Conservation (phyloP, 2,113 vertebrate species). For the Aptenodytes patagonicus region DNA sequence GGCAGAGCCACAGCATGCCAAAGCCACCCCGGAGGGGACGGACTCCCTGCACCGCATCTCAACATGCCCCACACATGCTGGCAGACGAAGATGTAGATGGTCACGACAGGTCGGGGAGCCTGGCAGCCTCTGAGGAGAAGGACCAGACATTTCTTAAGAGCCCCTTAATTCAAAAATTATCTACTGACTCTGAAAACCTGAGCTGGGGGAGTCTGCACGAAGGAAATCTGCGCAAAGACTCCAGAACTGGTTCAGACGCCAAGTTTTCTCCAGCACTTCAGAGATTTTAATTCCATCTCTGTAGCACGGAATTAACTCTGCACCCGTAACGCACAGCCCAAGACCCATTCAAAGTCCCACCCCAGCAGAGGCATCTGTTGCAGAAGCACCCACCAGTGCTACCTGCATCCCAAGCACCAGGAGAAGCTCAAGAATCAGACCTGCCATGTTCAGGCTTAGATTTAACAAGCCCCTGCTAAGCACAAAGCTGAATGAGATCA, state of each 20-base stretch:
- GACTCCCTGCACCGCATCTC: neutral
- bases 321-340: neutral
- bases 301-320: neutral
- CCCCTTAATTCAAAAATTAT: neutral
- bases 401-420: neutral
- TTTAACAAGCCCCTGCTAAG: neutral
- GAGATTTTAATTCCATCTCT: neutral
- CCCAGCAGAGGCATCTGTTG: neutral
- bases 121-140: neutral
- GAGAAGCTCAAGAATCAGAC: neutral
- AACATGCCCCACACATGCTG: neutral
- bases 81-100: neutral
- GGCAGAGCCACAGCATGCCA: neutral
- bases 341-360: neutral
- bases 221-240: neutral
- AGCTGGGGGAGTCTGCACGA: neutral
- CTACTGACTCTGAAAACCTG: neutral
- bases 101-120: neutral
- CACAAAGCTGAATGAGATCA: conserved; percentile 40
- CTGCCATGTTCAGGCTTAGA: neutral
- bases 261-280: neutral
- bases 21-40: neutral
- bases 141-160: neutral
- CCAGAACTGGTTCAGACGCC: neutral
- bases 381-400: neutral